Evolutionary conservation across 2,797 vertebrate species (phyloP).

Genomic region (Hypotaenidia okinawae): DNA sequence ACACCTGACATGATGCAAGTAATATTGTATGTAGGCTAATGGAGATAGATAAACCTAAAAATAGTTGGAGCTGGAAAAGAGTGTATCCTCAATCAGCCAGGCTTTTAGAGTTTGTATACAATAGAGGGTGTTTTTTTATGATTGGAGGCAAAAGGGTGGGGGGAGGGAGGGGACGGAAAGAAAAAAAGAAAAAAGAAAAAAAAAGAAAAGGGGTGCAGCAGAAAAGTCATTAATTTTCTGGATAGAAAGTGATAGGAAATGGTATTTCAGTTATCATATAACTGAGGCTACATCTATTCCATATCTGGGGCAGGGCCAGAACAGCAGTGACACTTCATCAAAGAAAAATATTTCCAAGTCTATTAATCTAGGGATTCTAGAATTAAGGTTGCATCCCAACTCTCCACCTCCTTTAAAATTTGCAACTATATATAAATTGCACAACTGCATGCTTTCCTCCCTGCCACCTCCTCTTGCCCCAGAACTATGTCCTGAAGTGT

Average conservation of each 20-base stretch:
- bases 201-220: neutral
- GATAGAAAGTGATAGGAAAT: neutral
- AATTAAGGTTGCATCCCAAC: neutral
- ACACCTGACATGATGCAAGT: neutral
- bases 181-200: neutral
- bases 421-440: neutral
- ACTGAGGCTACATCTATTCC: neutral
- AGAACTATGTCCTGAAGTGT: neutral
- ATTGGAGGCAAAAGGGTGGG: neutral
- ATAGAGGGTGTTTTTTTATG: neutral
- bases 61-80: neutral
- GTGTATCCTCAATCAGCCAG: neutral
- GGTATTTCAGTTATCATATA: neutral
- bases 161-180: too few relatives aligned
- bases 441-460: neutral
- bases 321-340: neutral
- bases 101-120: neutral
- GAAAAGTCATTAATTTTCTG: neutral
- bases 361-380: neutral
- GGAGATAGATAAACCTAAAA: neutral
- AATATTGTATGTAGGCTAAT: neutral
- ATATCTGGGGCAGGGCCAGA: neutral
- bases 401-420: neutral
- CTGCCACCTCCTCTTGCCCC: neutral
- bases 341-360: neutral